Conservation (phyloP, 1,140 invertebrate genomes). For the Zeugodacus cucurbitae region DNA sequence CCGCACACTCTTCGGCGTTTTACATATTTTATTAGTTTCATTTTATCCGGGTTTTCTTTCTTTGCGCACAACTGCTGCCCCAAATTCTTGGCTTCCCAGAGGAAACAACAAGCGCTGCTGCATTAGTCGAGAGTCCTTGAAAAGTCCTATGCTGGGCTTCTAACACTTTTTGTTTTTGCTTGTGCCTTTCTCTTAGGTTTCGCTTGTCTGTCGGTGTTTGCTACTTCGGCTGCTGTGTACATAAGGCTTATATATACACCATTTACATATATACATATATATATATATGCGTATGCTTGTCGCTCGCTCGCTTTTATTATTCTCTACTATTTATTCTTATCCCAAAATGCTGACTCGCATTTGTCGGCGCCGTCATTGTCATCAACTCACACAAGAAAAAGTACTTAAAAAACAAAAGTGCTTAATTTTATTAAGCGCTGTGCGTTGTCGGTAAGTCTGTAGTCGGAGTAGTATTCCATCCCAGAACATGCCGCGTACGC, state of each 20-base stretch:
- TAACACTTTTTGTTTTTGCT: not conserved
- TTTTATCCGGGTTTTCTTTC: not conserved
- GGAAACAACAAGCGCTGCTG: not conserved
- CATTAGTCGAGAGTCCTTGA: not conserved
- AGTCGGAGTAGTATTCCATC: not conserved
- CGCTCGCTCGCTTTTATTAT: not conserved
- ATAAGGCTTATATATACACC: not conserved
- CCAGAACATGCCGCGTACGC: not conserved
- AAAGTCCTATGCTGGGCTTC: not conserved
- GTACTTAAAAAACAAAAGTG: constrained; percentile 27
- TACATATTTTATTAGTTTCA: not conserved
- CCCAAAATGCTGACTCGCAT: not conserved
- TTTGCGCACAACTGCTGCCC: not conserved
- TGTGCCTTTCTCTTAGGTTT: not conserved
- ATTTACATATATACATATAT: no score
- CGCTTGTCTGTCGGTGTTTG: not conserved
- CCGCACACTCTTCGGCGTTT: not conserved
- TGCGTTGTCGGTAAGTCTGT: not conserved
- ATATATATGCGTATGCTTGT: not conserved
- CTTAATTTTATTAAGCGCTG: constrained; percentile 7
- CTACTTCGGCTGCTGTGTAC: not conserved
- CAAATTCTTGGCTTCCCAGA: not conserved
- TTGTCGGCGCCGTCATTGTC: not conserved
- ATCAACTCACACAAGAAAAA: not conserved
- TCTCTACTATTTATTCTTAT: not conserved